A percentile compares a stretch with the other conserved stretches of the same genome.
These are phyloP conservation scores for Pachypanchax playfairii DNA, from an alignment of 2,113 vertebrate genomes.

Conservation along the genomic window DNA sequence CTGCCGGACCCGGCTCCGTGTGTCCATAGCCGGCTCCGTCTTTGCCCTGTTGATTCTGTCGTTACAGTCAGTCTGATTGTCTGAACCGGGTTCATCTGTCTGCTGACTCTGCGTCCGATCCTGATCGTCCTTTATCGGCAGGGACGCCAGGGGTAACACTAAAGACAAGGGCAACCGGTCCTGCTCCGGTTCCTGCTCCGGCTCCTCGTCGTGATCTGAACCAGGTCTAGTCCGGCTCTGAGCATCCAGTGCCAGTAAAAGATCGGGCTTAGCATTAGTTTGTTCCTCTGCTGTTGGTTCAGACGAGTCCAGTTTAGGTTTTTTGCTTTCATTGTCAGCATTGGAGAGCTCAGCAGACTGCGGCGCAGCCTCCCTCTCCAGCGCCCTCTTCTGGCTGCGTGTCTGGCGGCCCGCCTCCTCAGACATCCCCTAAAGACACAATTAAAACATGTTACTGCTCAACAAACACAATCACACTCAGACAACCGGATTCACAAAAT, in stretches of 20 bases:
- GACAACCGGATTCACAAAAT: too few species aligned
- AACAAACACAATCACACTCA: neutral
- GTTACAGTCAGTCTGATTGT: conserved; percentile 60
- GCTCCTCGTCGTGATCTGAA: conserved; percentile 28
- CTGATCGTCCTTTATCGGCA: conserved; percentile 43
- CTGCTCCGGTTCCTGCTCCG: conserved; percentile 39
- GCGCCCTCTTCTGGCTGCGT: conserved; percentile 92
- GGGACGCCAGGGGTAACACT: conserved; percentile 46
- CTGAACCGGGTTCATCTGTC: conserved; percentile 41
- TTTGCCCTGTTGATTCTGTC: conserved; percentile 31
- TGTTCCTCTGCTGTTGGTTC: conserved; percentile 27
- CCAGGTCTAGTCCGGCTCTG: conserved; percentile 16
- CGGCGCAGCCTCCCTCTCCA: conserved; percentile 82
- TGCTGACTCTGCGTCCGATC: conserved; percentile 36
- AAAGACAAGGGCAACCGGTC: conserved; percentile 29
- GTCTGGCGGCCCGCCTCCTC: conserved; percentile 91
- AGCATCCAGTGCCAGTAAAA: conserved; percentile 31
- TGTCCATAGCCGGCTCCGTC: conserved; percentile 38
- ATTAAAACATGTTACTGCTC: neutral
- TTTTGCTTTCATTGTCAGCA: conserved; percentile 86
- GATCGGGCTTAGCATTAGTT: conserved; percentile 22
- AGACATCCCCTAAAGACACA: conserved; percentile 82
- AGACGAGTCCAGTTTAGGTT: conserved; percentile 81
- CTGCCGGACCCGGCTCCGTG: conserved; percentile 31
- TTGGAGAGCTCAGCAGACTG: conserved; percentile 75